Evolutionary conservation across 2,888 invertebrate species (phyloP).

Genomic region (Cheilosia pagana): DNA sequence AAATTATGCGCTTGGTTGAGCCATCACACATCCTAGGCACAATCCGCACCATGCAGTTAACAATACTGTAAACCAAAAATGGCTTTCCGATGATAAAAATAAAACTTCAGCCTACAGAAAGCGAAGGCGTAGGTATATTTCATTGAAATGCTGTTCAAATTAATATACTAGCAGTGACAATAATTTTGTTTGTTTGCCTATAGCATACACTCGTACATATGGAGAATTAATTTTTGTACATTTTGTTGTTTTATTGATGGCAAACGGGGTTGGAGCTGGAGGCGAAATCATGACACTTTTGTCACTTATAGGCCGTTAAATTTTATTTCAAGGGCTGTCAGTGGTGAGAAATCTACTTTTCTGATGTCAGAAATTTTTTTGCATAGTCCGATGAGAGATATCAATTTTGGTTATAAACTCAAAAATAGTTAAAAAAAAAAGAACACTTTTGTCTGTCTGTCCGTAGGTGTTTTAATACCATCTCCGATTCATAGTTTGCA

Average conservation of each 20-base stretch:
- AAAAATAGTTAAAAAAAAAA: too few species aligned
- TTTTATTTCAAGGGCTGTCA: constrained; percentile 16
- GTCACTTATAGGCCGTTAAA: not conserved
- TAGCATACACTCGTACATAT: not conserved
- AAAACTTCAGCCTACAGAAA: not conserved
- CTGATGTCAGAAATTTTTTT: too few species aligned
- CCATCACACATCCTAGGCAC: constrained; percentile 26
- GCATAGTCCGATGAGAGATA: too few species aligned
- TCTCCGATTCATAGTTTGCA: too few species aligned
- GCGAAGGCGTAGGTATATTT: constrained; percentile 7
- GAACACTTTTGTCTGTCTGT: too few species aligned
- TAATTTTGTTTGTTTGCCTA: constrained; percentile 5
- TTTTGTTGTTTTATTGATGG: constrained; percentile 33
- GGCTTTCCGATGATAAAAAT: constrained; percentile 50
- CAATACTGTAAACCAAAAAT: constrained; percentile 43
- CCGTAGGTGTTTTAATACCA: too few species aligned
- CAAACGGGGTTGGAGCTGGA: not conserved
- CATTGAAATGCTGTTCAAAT: constrained; percentile 41
- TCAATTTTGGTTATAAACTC: too few species aligned
- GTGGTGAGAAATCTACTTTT: constrained; percentile 4
- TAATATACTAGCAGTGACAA: constrained; percentile 36
- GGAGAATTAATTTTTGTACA: constrained; percentile 17
- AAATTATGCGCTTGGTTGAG: not conserved
- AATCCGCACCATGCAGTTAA: constrained; percentile 34
- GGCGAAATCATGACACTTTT: constrained; percentile 12